Conservation (phyloP, 2,888 invertebrate genomes). For the Branchipolynoe longqiensis region DNA sequence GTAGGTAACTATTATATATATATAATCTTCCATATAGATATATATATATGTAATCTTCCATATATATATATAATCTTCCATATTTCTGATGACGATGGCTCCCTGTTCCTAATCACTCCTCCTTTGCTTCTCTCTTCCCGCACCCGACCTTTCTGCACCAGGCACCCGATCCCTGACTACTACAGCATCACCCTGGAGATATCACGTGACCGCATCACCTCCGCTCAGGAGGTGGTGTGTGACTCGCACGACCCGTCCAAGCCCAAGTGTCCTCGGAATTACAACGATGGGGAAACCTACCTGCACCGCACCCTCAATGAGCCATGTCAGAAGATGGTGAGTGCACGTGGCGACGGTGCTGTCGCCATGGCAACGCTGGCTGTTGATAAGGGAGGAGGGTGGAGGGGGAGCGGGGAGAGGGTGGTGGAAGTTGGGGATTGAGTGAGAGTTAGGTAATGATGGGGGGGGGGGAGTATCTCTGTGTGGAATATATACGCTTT, state of each 20-base stretch:
- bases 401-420: not conserved
- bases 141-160: conserved; percentile 68
- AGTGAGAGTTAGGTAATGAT: not conserved
- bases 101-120: too few species aligned
- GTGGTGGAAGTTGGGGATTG: not conserved
- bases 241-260: conserved; percentile 72
- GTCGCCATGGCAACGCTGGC: conserved; percentile 7
- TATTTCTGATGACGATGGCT: too few species aligned
- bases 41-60: too few species aligned
- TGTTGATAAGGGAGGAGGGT: not conserved
- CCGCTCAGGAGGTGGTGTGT: conserved; percentile 74
- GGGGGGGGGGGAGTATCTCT: not conserved
- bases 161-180: conserved; percentile 79
- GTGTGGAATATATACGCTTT: too few species aligned
- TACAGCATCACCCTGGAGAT: conserved; percentile 77
- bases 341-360: conserved; percentile 28
- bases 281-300: conserved; percentile 75
- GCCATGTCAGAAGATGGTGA: conserved; percentile 74
- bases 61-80: too few species aligned
- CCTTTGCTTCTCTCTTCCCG: too few species aligned
- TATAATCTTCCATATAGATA: too few species aligned
- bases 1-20: too few species aligned
- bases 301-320: conserved; percentile 73
- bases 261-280: conserved; percentile 74
- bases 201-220: conserved; percentile 73